Evolutionary conservation across 2,797 vertebrate species (phyloP).

Genomic region (Pterois miles): DNA sequence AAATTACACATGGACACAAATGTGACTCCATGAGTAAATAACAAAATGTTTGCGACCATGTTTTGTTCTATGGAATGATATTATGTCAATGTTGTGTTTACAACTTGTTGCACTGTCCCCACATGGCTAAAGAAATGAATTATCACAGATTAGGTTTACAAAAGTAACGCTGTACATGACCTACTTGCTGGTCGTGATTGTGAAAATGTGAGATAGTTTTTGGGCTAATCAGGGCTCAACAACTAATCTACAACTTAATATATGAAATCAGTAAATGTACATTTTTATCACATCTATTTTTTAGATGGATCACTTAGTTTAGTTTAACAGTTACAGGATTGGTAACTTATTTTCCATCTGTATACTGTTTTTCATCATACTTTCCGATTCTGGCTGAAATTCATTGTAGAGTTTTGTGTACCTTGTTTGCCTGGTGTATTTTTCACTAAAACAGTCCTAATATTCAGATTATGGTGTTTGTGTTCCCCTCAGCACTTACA

Average conservation of each 20-base stretch:
- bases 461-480: background rate
- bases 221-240: background rate
- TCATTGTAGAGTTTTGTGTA: background rate
- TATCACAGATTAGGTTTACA: background rate
- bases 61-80: background rate
- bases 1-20: too few relatives aligned
- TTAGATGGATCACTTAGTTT: background rate
- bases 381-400: background rate
- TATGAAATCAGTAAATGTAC: background rate
- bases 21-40: background rate
- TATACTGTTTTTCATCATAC: background rate
- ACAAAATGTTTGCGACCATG: background rate
- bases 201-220: background rate
- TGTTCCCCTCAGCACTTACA: slow-evolving; percentile 85
- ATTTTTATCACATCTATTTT: background rate
- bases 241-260: background rate
- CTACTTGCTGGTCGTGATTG: background rate
- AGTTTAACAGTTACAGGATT: background rate
- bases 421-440: background rate
- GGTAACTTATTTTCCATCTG: background rate
- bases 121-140: background rate
- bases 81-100: background rate
- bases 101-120: background rate
- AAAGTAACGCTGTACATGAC: background rate
- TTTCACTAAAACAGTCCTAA: background rate